These are phyloP conservation scores for Spongia lamella DNA, from an alignment of 37 sponge, comb jelly and placozoan species.

Conservation along the genomic window DNA sequence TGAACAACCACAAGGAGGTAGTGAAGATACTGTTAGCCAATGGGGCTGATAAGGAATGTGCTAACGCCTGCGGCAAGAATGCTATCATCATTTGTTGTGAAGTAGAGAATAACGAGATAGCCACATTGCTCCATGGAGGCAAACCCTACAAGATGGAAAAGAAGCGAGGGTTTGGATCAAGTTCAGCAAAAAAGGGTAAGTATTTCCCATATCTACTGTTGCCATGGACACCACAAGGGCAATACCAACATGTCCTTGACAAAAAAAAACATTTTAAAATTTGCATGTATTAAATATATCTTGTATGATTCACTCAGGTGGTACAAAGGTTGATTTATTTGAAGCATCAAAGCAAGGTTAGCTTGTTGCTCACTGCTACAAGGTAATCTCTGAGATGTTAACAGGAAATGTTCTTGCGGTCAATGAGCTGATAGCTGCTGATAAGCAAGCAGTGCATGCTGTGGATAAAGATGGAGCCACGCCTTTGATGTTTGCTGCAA, in stretches of 20 bases:
- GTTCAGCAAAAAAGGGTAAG: too few relatives aligned
- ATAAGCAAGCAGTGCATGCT: conserved; percentile 13
- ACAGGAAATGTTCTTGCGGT: conserved; percentile 37
- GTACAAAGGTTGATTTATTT: conserved; percentile 50
- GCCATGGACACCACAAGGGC: too few relatives aligned
- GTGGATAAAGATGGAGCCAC: conserved; percentile 78
- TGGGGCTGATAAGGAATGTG: conserved; percentile 50
- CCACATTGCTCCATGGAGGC: conserved; percentile 12
- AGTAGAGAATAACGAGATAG: conserved; percentile 41
- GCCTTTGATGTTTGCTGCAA: conserved; percentile 86
- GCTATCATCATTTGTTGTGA: conserved; percentile 40
- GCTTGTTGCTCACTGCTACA: not conserved
- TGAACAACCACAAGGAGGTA: conserved; percentile 63
- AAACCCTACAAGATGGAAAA: conserved; percentile 4
- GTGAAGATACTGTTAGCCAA: conserved; percentile 50
- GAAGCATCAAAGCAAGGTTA: conserved; percentile 59
- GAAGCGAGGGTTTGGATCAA: too few relatives aligned
- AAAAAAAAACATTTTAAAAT: too few relatives aligned
- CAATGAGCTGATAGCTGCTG: conserved; percentile 5
- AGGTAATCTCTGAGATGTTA: not conserved
- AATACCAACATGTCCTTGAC: too few relatives aligned
- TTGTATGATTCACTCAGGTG: not conserved
- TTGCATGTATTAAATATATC: too few relatives aligned
- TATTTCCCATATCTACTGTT: too few relatives aligned
- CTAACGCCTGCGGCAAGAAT: conserved; percentile 26